These are phyloP conservation scores for Antedon mediterranea DNA, from an alignment of 53 echinoderm and acorn worm species.

Conservation along the genomic window DNA sequence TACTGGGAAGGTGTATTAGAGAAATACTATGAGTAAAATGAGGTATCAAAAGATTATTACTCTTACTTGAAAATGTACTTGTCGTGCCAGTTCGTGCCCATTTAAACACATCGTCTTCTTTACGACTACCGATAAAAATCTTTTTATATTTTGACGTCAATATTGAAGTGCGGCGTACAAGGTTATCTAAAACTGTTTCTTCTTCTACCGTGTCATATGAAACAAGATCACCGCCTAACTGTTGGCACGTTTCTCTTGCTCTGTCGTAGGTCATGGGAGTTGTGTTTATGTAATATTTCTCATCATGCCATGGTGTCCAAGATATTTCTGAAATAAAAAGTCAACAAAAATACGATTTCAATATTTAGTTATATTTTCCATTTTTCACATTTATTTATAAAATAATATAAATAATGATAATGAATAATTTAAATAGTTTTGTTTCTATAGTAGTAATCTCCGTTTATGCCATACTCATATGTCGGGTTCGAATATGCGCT, in stretches of 20 bases:
- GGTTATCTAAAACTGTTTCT: neutral
- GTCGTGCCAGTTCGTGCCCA: neutral
- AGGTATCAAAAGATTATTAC: no score
- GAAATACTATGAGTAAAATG: no score
- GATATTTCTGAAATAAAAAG: neutral
- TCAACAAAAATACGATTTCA: no score
- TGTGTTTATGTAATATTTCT: neutral
- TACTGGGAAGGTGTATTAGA: no score
- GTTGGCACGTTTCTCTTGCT: neutral
- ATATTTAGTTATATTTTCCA: no score
- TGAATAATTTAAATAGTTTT: no score
- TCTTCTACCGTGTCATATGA: neutral
- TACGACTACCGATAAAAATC: neutral
- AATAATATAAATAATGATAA: no score
- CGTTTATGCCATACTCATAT: no score
- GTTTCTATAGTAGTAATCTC: no score
- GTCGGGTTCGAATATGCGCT: no score
- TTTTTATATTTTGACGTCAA: neutral
- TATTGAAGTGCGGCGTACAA: neutral
- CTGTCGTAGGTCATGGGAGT: neutral
- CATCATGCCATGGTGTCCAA: neutral
- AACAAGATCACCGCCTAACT: neutral
- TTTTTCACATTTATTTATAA: no score
- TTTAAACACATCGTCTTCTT: neutral
- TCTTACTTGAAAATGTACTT: neutral